Base-by-base conservation (phyloP, 1,140 invertebrate genomes). In the Potamilus streckersoni region DNA sequence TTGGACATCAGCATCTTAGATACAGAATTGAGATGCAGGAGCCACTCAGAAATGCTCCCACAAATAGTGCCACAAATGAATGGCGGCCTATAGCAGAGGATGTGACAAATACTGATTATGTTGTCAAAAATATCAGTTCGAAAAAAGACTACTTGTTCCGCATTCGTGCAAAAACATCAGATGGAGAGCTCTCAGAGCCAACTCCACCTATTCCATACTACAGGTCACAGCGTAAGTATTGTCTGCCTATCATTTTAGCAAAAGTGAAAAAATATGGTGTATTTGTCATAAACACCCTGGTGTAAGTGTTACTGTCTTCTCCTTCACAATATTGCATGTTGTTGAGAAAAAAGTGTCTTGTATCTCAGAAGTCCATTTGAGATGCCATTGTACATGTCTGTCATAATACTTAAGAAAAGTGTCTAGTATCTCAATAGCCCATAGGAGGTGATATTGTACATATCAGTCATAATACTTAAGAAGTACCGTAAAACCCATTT, bases 141-240 rank as follows among this genome's bases (percentile, higher is more conserved):
- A 69, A 77, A 19, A 84, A 84, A 73, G 85, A 85, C 66, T 88
- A 87, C 71, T 63, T 82, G 65, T 88, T 87, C 75, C 71, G 87
- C 59, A 83, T 88, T 56, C 78, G 83, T 11, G 98, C 98, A 23
- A 97, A 98, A 88, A 98, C 98, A 91, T 96, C 98, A 56, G 78
- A 80, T 69, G 87, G 83, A 17, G 87, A 86, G n/a, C 23, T 86
- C 20, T 86, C 81, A 65, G 86, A 86, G 27, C 89, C 89, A 13
- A 87, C 88, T 11, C 86, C 84, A 70, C 83, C 87, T 14, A 81
- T 87, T 38, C 80, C 83, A 6, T 86, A 82, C 78, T 84, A 85
- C 78, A 83, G 82, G 62, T 78, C 80, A 16, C 67, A 76, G 59
- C 60, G 85, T 86, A 65, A 78, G 83, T 78, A 59, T 70, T 49